These are phyloP conservation scores for Triplophysa siluroides DNA, from an alignment of 2,113 vertebrate species.

Conservation along the genomic window DNA sequence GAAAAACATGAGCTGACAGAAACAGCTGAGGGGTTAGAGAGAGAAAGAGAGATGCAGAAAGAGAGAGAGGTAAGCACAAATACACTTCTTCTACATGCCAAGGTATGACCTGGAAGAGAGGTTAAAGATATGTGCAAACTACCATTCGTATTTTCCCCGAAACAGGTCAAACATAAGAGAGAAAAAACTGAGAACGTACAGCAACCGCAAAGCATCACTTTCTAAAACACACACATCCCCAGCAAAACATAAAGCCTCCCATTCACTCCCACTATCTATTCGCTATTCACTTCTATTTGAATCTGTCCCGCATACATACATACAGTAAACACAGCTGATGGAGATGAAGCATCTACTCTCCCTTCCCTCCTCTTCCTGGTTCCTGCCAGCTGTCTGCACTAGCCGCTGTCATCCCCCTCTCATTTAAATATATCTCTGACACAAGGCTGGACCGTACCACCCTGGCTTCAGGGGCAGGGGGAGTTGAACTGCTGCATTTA, in stretches of 20 bases:
- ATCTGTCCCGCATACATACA: conserved; percentile 60
- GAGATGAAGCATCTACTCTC: conserved; percentile 50
- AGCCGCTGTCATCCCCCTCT: conserved; percentile 71
- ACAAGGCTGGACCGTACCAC: conserved; percentile 75
- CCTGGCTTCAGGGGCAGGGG: conserved; percentile 56
- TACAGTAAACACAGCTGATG: conserved; percentile 69
- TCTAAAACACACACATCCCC: conserved; percentile 30
- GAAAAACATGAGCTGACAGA: conserved; percentile 52
- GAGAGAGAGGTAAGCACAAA: background rate
- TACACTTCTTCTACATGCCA: background rate
- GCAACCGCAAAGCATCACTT: conserved; percentile 30
- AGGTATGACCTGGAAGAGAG: background rate
- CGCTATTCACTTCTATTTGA: conserved; percentile 48
- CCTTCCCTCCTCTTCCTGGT: conserved; percentile 68
- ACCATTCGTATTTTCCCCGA: conserved; percentile 55
- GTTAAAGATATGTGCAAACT: background rate
- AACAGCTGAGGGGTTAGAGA: conserved; percentile 44
- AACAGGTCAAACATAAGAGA: conserved; percentile 43
- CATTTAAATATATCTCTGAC: conserved; percentile 79
- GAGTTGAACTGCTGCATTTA: conserved; percentile 20
- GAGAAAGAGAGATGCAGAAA: conserved; percentile 25
- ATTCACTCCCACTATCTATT: too few relatives aligned
- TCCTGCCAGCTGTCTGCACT: conserved; percentile 74
- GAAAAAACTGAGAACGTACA: conserved; percentile 21
- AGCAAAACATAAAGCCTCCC: conserved; percentile 27